Percentiles rank a stretch among this genome's conserved stretches.
These are phyloP conservation scores for Otus sunia DNA, from an alignment of 2,113 vertebrate genomes.

Conservation along the genomic window DNA sequence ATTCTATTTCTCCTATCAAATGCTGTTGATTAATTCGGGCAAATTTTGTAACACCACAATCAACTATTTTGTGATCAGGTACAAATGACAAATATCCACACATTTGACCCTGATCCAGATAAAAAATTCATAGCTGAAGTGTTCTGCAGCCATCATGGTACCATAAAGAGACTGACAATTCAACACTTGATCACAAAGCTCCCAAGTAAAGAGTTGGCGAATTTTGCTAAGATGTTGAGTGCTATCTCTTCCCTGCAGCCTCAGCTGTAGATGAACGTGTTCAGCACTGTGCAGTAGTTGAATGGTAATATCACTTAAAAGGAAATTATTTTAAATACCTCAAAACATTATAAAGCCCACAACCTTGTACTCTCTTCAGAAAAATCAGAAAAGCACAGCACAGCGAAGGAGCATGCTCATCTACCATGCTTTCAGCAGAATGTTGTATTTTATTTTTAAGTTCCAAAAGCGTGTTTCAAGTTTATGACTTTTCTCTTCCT, in stretches of 20 bases:
- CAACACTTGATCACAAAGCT: background rate
- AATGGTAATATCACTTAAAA: background rate
- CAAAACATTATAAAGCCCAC: background rate
- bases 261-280: background rate
- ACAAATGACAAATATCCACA: background rate
- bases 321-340: background rate
- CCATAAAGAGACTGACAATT: background rate
- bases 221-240: background rate
- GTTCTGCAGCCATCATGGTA: background rate
- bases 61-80: background rate
- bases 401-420: background rate
- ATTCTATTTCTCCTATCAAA: background rate
- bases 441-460: background rate
- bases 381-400: background rate
- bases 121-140: background rate
- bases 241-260: background rate
- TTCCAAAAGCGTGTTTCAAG: background rate
- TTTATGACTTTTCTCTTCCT: background rate
- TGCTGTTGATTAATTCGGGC: background rate
- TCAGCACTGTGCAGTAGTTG: background rate
- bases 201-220: fast-evolving
- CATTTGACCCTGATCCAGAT: background rate
- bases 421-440: background rate
- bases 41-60: background rate
- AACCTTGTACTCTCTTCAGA: background rate